phyloP scores from a whole-genome alignment of 2,797 vertebrate species.

The Characodon lateralis region DNA sequence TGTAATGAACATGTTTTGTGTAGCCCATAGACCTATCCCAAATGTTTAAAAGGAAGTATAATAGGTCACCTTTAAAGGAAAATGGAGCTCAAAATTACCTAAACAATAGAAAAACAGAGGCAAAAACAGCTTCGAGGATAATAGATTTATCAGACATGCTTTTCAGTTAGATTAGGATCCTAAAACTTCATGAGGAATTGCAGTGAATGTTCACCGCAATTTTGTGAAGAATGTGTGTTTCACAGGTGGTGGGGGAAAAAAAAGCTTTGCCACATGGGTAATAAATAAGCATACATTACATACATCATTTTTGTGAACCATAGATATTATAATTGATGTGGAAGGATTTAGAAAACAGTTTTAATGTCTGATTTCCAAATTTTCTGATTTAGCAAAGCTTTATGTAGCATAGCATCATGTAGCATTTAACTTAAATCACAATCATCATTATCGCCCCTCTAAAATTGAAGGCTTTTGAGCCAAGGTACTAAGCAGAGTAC shows the following conservation, averaged over 20 bases:
- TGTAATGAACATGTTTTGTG: no score
- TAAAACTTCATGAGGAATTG: neutral
- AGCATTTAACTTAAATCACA: neutral
- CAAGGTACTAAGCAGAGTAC: neutral
- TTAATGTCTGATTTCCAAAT: neutral
- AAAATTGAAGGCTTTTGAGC: neutral
- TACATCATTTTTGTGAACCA: neutral
- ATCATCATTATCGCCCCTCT: neutral
- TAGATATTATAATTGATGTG: neutral
- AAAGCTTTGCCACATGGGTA: constrained; percentile 19
- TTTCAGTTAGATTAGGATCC: neutral
- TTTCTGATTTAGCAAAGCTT: neutral
- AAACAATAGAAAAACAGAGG: neutral
- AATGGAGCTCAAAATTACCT: neutral
- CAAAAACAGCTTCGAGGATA: neutral
- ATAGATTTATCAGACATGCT: neutral
- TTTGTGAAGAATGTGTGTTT: constrained; percentile 32
- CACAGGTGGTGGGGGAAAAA: constrained; percentile 42
- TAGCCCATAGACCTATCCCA: no score
- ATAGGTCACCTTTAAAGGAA: neutral
- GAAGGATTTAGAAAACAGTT: neutral
- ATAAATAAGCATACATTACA: constrained; percentile 1
- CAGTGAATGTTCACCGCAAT: neutral
- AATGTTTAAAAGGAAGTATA: no score
- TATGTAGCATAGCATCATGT: neutral